These are phyloP conservation scores for Momotus momota DNA, from an alignment of 2,797 vertebrate species.

Conservation along the genomic window DNA sequence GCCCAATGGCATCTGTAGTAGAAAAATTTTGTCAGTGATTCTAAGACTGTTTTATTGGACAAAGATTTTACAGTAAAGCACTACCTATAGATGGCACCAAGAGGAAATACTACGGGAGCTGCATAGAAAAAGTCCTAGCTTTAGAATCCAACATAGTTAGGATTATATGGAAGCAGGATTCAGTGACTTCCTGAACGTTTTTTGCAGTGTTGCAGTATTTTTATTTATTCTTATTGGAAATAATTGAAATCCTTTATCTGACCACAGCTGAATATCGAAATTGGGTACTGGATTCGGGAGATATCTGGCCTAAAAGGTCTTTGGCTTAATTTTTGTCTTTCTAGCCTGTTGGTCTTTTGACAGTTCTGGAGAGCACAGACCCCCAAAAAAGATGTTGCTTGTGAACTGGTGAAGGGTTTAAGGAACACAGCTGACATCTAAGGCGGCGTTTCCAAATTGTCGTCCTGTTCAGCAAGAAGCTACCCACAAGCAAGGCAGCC, in stretches of 20 bases:
- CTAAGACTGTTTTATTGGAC: not conserved
- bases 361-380: not conserved
- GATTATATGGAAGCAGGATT: not conserved
- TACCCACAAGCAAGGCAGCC: not conserved
- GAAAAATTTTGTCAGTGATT: not conserved
- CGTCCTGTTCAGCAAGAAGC: not conserved
- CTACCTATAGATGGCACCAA: constrained; percentile 50
- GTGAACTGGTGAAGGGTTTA: not conserved
- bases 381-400: not conserved
- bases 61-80: not conserved
- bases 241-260: not conserved
- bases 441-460: not conserved
- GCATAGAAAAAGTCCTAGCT: not conserved
- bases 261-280: not conserved
- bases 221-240: not conserved
- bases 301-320: not conserved
- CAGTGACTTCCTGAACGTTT: not conserved
- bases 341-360: not conserved
- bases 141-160: not conserved
- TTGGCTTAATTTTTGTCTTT: not conserved
- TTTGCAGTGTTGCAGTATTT: not conserved
- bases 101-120: not conserved
- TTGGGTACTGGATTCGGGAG: not conserved
- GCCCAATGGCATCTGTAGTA: not conserved
- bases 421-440: not conserved